Conservation (phyloP, 2,888 invertebrate genomes). For the Ormyrus nitidulus region DNA sequence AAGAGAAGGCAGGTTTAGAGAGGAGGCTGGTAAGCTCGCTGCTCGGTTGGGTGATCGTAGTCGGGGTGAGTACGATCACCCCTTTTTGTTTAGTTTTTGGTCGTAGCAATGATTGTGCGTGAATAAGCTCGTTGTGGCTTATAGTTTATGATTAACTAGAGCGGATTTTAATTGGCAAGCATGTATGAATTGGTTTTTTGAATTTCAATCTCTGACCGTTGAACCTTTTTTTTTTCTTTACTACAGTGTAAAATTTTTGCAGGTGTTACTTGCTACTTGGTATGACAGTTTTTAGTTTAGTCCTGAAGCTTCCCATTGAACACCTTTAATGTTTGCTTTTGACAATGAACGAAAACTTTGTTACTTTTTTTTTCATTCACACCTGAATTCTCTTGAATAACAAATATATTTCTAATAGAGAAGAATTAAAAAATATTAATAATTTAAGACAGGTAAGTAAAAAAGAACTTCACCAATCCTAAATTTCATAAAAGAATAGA, state of each 20-base stretch:
- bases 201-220: neutral
- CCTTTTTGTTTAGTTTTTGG: neutral
- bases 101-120: slow-evolving; percentile 26
- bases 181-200: slow-evolving; percentile 31
- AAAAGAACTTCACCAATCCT: too few relatives aligned
- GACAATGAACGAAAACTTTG: too few relatives aligned
- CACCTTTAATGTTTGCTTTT: too few relatives aligned
- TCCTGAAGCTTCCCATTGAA: too few relatives aligned
- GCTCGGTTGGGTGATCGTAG: neutral
- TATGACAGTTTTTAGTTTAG: too few relatives aligned
- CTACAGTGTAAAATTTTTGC: slow-evolving; percentile 45
- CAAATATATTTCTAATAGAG: too few relatives aligned
- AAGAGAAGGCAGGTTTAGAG: neutral
- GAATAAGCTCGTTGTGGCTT: slow-evolving; percentile 34
- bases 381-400: too few relatives aligned
- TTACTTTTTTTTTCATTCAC: too few relatives aligned
- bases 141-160: slow-evolving; percentile 24
- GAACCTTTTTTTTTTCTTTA: neutral
- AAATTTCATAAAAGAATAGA: neutral
- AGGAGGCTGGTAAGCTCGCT: neutral
- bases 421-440: too few relatives aligned
- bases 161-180: slow-evolving; percentile 38
- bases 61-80: neutral
- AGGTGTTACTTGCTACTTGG: too few relatives aligned
- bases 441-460: too few relatives aligned